Evolutionary conservation across 2,113 vertebrate species (phyloP), one percentile per base, ranked within the genome.

Genomic region (Rhipidura dahli): DNA sequence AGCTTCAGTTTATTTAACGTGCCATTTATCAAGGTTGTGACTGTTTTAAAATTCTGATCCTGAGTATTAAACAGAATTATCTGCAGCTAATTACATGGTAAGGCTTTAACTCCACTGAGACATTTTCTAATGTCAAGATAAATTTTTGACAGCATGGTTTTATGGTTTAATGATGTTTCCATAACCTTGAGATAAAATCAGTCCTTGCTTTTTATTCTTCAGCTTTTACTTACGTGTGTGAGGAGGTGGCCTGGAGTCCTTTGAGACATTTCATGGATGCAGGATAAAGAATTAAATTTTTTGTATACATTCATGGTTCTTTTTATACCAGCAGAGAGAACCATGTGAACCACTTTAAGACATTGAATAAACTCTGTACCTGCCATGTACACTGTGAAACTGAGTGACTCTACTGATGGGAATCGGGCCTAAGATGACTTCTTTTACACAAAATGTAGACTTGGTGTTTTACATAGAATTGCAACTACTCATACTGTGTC

Each of bases 141-240:
- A 91, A 83, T 91, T 94, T 94, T 94, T 93, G 87, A 97, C 94
- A 95, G 70, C 3, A 0, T 83, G 49, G 61, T 89, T 95, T 96
- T 94, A 66, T 88, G 66, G 66, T 96, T 94, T 96, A 96, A 83
- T 96, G 79, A 76, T 95, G 82, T 95, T 96, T 90, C 93, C 71
- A 88, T 97, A 96, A 96, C 93, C 95, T 96, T 97, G 94, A 97
- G 95, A 95, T 96, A 95, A 89, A 93, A 96, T 96, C 90, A 94
- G 87, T 96, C 93, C 90, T 94, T 95, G 87, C 63, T 80, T 94
- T 96, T 94, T 87, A 28, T 94, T 93, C 82, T 90, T 94, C 59
- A 80, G 75, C 90, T 91, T 94, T 97, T 76, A 69, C 60, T 91
- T 92, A 87, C 39, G 54, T 56, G 33, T 49, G 44, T 92, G 71